Evolutionary conservation across 1,140 invertebrate species (phyloP).

Genomic region (Diachasmimorpha longicaudata): DNA sequence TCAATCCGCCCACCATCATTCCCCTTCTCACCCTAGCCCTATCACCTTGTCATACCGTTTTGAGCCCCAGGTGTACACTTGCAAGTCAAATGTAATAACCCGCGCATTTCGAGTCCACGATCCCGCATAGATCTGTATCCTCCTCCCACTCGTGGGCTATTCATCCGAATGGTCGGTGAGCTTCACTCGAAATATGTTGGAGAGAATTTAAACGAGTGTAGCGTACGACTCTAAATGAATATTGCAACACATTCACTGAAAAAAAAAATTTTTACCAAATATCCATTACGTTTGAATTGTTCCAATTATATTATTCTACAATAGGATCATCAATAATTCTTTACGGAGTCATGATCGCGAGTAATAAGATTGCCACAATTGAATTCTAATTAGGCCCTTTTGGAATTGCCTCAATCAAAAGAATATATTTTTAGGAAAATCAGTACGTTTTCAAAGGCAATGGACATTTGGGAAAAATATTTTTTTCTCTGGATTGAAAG

Average conservation of each 20-base stretch:
- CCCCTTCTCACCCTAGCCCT: background rate
- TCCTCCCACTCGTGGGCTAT: background rate
- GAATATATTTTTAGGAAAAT: too few relatives aligned
- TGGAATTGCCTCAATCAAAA: too few relatives aligned
- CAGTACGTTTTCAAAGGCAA: too few relatives aligned
- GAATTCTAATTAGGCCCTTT: too few relatives aligned
- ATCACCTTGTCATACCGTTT: constrained; percentile 3
- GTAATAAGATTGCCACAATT: too few relatives aligned
- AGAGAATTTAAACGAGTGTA: background rate
- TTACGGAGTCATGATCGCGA: too few relatives aligned
- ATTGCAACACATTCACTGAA: background rate
- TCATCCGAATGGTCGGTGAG: background rate
- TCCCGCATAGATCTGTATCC: background rate
- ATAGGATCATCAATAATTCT: too few relatives aligned
- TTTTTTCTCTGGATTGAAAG: too few relatives aligned
- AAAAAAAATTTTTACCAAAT: too few relatives aligned
- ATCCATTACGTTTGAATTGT: too few relatives aligned
- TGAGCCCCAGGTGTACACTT: constrained; percentile 4
- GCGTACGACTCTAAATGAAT: background rate
- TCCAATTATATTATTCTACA: too few relatives aligned
- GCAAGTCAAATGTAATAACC: constrained; percentile 29
- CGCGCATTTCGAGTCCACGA: constrained; percentile 1
- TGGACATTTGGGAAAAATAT: too few relatives aligned
- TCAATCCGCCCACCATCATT: background rate
- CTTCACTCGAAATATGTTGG: background rate